Evolutionary conservation across 2,797 vertebrate species (phyloP), one percentile per base, ranked within the genome.

Genomic region (Sarcoramphus papa): DNA sequence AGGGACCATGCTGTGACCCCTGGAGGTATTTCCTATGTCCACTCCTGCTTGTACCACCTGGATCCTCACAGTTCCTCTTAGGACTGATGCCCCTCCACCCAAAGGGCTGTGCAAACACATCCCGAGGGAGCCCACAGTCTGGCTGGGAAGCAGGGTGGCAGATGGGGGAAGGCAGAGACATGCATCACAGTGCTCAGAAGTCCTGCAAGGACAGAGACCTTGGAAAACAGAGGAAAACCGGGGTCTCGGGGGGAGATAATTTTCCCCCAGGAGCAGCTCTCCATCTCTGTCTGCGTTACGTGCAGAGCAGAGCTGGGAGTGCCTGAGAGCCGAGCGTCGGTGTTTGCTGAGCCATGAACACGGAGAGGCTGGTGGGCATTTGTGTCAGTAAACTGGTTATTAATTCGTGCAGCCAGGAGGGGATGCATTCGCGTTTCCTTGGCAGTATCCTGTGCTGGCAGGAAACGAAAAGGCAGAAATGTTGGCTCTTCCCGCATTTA

Each of bases 301-400:
- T 24, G 67, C 4, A 2, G 45, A 85, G 56, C 30, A 7, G 77
- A 75, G 74, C 53, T 1, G 21, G 47, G 69, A 85, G n/a, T 5
- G 0, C 14, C 56, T 2, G 7, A 25, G 47, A 85, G 72, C 20
- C 0, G 6, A 60, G 60, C 0, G 0, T 2, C 1, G 0, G 45
- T 16, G 64, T 13, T 83, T 5, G 19, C 85, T 50, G 92, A 95
- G 85, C 92, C 23, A 0, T 72, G 79, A 67, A 18, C 59, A 16
- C 2, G 3, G 57, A 65, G 70, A 76, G 24, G 79, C 65, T 2
- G 37, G 10, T 54, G 31, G 43, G 33, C 9, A 12, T 95, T 88
- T 88, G 85, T 93, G 83, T 96, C 76, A 25, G 85, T 33, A 35
- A 88, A 15, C 76, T 86, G 51, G 21, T 65, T 81, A 87, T 95